phyloP scores from a whole-genome alignment of 2,888 invertebrate genomes.

The Drosophila sordidapex region DNA sequence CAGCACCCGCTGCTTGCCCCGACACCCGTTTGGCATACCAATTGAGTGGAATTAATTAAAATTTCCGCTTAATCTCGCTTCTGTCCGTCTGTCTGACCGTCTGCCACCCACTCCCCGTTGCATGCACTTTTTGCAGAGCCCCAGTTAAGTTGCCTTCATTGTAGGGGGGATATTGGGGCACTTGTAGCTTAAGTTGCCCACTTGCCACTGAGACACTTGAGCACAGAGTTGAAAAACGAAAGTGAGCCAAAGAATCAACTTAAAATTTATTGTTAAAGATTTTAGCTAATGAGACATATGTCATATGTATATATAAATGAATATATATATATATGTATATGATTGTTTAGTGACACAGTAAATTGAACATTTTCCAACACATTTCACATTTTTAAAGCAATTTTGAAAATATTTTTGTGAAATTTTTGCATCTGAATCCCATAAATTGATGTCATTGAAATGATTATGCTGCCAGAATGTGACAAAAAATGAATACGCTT shows the following conservation, averaged over 20 bases:
- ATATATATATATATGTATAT: background rate
- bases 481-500: background rate
- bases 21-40: slow-evolving; percentile 44
- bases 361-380: slow-evolving; percentile 11
- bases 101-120: slow-evolving; percentile 2
- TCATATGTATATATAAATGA: background rate
- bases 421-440: slow-evolving; percentile 13
- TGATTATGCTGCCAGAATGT: slow-evolving; percentile 17
- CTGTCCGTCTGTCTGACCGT: slow-evolving; percentile 1
- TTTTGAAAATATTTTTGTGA: slow-evolving; percentile 6
- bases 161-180: slow-evolving; percentile 1
- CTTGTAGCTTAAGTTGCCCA: slow-evolving; percentile 34
- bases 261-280: slow-evolving; percentile 11
- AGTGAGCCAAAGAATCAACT: background rate
- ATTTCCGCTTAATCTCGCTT: slow-evolving; percentile 76
- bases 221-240: slow-evolving; percentile 40
- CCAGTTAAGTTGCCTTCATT: slow-evolving; percentile 52
- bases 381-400: background rate
- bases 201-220: slow-evolving; percentile 43
- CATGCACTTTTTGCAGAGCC: slow-evolving; percentile 53
- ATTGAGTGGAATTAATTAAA: slow-evolving; percentile 80
- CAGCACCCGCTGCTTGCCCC: background rate
- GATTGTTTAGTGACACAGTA: slow-evolving; percentile 3
- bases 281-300: slow-evolving; percentile 15
- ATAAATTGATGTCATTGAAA: slow-evolving; percentile 33